Evolutionary conservation across 2,113 vertebrate genomes (phyloP).

Genomic region (Anoura caudifer): DNA sequence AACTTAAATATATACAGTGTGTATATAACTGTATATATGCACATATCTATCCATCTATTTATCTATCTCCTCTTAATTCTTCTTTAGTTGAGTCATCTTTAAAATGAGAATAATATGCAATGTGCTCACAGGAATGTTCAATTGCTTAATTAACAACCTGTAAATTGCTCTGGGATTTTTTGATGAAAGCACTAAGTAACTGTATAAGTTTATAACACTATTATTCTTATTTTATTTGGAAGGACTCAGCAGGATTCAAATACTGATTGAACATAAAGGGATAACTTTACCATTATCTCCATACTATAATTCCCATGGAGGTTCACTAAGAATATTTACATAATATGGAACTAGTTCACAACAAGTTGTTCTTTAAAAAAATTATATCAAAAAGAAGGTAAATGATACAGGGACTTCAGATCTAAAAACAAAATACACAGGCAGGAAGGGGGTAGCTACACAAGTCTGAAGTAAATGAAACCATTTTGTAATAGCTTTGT

Average conservation of each 20-base stretch:
- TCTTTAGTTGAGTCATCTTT: conserved; percentile 26
- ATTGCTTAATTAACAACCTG: conserved; percentile 10
- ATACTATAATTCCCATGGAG: not conserved
- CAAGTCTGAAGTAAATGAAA: not conserved
- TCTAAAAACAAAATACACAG: not conserved
- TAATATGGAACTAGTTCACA: conserved; percentile 17
- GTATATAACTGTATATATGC: not conserved
- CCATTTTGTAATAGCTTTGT: not conserved
- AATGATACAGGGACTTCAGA: not conserved
- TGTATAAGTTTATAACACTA: conserved; percentile 27
- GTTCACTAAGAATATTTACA: not conserved
- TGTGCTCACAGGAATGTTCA: conserved; percentile 19
- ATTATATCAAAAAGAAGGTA: conserved; percentile 3
- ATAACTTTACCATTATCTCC: not conserved
- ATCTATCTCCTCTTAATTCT: not conserved
- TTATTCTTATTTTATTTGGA: not conserved
- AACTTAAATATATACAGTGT: not conserved
- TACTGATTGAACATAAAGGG: not conserved
- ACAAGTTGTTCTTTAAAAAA: not conserved
- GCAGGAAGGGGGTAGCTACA: not conserved
- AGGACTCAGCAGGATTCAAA: not conserved
- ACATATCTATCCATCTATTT: not conserved
- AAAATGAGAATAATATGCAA: conserved; percentile 6
- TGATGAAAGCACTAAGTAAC: not conserved
- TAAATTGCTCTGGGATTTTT: conserved; percentile 31